A percentile compares a stretch with the other conserved stretches of the same genome.
Evolutionary conservation across 1,140 invertebrate genomes (phyloP).

Genomic region (Lepeophtheirus salmonis): DNA sequence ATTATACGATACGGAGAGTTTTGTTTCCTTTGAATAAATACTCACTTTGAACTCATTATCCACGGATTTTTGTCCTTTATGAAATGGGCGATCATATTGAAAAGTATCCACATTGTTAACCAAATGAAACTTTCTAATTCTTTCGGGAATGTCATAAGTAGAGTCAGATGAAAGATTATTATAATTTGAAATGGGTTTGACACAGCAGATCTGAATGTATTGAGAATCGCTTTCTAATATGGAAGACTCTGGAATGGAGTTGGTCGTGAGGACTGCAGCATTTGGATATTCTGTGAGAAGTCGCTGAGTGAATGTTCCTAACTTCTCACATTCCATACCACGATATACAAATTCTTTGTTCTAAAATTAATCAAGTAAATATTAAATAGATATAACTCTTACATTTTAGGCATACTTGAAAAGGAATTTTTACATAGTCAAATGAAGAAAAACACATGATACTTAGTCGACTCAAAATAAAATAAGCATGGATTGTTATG

Average conservation of each 20-base stretch:
- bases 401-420: too few relatives aligned
- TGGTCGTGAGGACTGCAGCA: slow-evolving; percentile 73
- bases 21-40: neutral
- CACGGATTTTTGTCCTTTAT: slow-evolving; percentile 63
- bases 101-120: slow-evolving; percentile 81
- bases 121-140: slow-evolving; percentile 66
- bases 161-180: too few relatives aligned
- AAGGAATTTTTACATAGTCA: too few relatives aligned
- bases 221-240: slow-evolving; percentile 63
- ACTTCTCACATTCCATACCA: slow-evolving; percentile 82
- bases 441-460: too few relatives aligned
- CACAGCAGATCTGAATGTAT: slow-evolving; percentile 82
- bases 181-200: slow-evolving; percentile 56
- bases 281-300: slow-evolving; percentile 79
- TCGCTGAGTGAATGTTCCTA: slow-evolving; percentile 79
- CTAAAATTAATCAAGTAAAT: too few relatives aligned
- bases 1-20: too few relatives aligned
- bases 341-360: slow-evolving; percentile 91
- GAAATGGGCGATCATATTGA: slow-evolving; percentile 67
- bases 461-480: too few relatives aligned
- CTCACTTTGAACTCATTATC: slow-evolving; percentile 74
- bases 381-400: too few relatives aligned
- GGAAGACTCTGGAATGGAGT: slow-evolving; percentile 65
- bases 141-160: slow-evolving; percentile 59
- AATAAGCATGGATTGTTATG: too few relatives aligned